Conservation (phyloP, 1,140 invertebrate species). For the Leptinotarsa texana region DNA sequence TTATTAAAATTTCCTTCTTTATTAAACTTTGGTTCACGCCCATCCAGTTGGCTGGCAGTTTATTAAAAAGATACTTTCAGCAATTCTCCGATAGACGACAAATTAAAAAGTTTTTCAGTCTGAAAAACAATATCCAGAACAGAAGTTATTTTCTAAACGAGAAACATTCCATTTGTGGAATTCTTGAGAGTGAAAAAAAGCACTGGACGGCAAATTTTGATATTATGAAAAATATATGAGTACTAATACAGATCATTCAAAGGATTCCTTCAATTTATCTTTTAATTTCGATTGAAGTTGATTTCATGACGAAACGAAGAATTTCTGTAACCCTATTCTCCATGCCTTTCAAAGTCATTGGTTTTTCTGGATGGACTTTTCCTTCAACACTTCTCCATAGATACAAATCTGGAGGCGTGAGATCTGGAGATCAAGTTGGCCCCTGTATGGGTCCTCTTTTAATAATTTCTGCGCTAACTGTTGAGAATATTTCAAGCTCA, state of each 20-base stretch:
- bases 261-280: too few relatives aligned
- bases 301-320: too few relatives aligned
- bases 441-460: too few relatives aligned
- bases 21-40: conserved; percentile 29
- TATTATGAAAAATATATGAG: neutral
- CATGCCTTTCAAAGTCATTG: too few relatives aligned
- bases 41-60: conserved; percentile 30
- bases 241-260: neutral
- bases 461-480: too few relatives aligned
- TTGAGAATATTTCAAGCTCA: too few relatives aligned
- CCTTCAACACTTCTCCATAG: too few relatives aligned
- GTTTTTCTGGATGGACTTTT: too few relatives aligned
- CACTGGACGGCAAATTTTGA: neutral
- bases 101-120: conserved; percentile 7
- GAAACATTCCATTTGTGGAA: neutral
- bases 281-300: too few relatives aligned
- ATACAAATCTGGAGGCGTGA: too few relatives aligned
- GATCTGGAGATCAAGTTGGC: too few relatives aligned
- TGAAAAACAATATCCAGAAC: neutral
- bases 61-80: conserved; percentile 32
- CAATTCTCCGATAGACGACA: conserved; percentile 13
- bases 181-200: neutral
- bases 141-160: neutral
- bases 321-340: too few relatives aligned
- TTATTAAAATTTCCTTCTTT: conserved; percentile 38